phyloP scores from a whole-genome alignment of 2,797 vertebrate species.

The Yasuhikotakia modesta region DNA sequence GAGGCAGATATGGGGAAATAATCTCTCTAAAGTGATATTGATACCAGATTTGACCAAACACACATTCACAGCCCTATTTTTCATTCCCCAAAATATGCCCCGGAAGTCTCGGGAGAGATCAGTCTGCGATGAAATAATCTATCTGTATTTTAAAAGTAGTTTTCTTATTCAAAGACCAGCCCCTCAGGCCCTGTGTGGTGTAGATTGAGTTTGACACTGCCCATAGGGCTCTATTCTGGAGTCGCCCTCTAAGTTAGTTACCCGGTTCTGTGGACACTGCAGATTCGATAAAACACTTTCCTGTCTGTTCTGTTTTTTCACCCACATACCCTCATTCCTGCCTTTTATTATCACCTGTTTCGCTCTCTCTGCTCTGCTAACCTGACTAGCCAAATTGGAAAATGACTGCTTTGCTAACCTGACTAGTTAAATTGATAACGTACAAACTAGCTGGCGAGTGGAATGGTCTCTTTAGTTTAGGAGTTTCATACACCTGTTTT shows the following conservation, averaged over 20 bases:
- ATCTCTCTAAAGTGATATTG: constrained; percentile 71
- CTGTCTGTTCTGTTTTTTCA: constrained; percentile 75
- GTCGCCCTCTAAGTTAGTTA: constrained; percentile 78
- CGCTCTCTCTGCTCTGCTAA: constrained; percentile 32
- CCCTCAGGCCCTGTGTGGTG: constrained; percentile 72
- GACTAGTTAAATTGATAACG: constrained; percentile 19
- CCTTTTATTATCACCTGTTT: constrained; percentile 36
- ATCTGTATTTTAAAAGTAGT: constrained; percentile 75
- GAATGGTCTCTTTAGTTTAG: background rate
- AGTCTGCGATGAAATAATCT: constrained; percentile 72
- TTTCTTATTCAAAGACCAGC: constrained; percentile 71
- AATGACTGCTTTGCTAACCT: constrained; percentile 42
- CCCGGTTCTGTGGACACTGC: constrained; percentile 72
- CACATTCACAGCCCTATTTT: constrained; percentile 77
- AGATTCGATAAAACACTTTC: constrained; percentile 79
- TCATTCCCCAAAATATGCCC: constrained; percentile 70
- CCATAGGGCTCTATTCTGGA: constrained; percentile 61
- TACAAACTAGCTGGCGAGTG: constrained; percentile 1
- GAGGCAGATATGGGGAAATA: constrained; percentile 71
- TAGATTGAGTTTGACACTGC: constrained; percentile 76
- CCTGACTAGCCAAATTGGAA: constrained; percentile 23
- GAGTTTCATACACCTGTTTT: no score
- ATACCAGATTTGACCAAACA: constrained; percentile 74
- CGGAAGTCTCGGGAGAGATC: constrained; percentile 73
- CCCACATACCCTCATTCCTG: constrained; percentile 39